Evolutionary conservation across 1,140 invertebrate species (phyloP).

Genomic region (Oreohelix idahoensis): DNA sequence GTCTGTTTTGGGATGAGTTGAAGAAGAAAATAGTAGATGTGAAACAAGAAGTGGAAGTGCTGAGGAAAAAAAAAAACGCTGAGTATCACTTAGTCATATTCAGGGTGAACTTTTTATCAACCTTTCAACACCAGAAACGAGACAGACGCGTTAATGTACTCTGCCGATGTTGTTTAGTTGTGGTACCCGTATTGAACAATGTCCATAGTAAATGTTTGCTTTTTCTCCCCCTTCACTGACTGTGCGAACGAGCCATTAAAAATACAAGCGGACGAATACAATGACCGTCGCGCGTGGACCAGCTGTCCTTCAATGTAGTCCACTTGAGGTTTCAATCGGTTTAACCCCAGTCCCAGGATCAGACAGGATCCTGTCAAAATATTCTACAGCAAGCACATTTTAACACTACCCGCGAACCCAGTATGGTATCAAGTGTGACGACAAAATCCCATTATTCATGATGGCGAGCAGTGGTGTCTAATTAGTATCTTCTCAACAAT

Average conservation of each 20-base stretch:
- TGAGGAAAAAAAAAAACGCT: too few relatives aligned
- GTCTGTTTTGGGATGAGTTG: too few relatives aligned
- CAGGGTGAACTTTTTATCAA: too few relatives aligned
- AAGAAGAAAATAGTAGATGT: too few relatives aligned
- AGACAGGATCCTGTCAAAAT: background rate
- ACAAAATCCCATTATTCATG: background rate
- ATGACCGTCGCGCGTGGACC: background rate
- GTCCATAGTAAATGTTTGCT: background rate
- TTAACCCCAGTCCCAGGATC: background rate
- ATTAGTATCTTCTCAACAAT: too few relatives aligned
- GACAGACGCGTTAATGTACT: background rate
- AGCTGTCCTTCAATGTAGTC: constrained; percentile 7
- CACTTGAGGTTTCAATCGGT: constrained; percentile 8
- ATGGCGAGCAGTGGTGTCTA: background rate
- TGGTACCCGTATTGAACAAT: background rate
- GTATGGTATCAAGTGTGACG: background rate
- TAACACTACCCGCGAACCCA: background rate
- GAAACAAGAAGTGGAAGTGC: too few relatives aligned
- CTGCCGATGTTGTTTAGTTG: background rate
- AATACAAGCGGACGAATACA: background rate
- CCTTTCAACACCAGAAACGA: too few relatives aligned
- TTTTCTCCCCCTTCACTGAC: background rate
- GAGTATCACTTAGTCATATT: too few relatives aligned
- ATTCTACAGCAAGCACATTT: background rate
- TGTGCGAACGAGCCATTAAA: background rate